Evolutionary conservation across 37 sponge, comb jelly and placozoan species (phyloP).

Genomic region (Dysidea cf. avara): DNA sequence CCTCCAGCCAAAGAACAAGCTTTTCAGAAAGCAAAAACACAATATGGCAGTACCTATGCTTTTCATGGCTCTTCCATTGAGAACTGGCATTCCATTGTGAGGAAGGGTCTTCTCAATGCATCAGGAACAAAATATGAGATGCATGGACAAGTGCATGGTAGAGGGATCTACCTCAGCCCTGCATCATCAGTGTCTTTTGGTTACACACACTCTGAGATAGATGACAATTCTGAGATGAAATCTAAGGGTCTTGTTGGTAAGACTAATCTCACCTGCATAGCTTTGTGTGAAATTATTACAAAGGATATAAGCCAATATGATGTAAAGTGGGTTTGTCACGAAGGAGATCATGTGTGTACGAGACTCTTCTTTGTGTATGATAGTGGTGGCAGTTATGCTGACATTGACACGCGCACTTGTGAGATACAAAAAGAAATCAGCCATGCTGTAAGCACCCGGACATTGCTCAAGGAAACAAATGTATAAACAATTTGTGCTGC

Average conservation of each 20-base stretch:
- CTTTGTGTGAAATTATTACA: slow-evolving; percentile 76
- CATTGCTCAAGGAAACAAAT: too few species aligned
- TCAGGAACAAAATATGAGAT: slow-evolving; percentile 77
- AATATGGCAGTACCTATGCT: slow-evolving; percentile 69
- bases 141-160: slow-evolving; percentile 75
- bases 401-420: too few species aligned
- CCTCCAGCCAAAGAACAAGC: slow-evolving; percentile 79
- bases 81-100: slow-evolving; percentile 88
- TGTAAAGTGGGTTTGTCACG: slow-evolving; percentile 70
- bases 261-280: slow-evolving; percentile 52
- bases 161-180: slow-evolving; percentile 82
- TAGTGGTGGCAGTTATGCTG: too few species aligned
- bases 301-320: slow-evolving; percentile 11
- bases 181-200: slow-evolving; percentile 62
- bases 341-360: slow-evolving; percentile 75
- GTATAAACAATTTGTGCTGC: too few species aligned
- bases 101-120: slow-evolving; percentile 81
- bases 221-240: too few species aligned
- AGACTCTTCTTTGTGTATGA: slow-evolving; percentile 81
- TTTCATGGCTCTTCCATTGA: slow-evolving; percentile 84
- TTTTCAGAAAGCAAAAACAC: slow-evolving; percentile 56
- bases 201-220: slow-evolving; percentile 7
- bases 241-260: slow-evolving; percentile 43
- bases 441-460: too few species aligned
- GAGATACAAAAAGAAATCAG: too few species aligned